phyloP scores from a whole-genome alignment of 1,140 invertebrate genomes.

The Coelopa frigida region DNA sequence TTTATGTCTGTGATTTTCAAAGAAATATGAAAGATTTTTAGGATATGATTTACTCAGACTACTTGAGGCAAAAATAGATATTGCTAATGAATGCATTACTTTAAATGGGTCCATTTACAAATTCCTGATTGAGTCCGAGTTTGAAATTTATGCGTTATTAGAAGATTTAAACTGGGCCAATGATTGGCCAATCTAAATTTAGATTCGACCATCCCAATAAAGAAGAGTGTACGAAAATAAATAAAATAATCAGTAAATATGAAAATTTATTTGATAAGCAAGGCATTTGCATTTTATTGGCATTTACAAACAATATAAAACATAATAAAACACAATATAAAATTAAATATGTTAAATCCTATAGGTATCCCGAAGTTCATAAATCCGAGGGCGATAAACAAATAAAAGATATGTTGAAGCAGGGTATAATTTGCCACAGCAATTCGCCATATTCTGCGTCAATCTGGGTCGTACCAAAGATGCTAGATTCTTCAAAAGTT shows the following conservation, averaged over 20 bases:
- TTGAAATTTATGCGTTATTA: neutral
- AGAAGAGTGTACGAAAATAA: neutral
- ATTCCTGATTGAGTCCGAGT: neutral
- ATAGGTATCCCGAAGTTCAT: neutral
- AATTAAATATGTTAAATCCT: neutral
- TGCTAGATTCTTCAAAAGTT: conserved; percentile 12
- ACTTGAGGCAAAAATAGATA: conserved; percentile 3
- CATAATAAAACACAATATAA: conserved; percentile 1
- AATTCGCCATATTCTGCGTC: conserved; percentile 16
- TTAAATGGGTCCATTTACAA: neutral
- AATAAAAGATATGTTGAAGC: neutral
- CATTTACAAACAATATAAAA: no score
- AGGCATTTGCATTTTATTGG: no score
- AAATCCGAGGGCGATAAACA: neutral
- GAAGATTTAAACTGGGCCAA: neutral
- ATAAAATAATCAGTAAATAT: no score
- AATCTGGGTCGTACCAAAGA: conserved; percentile 17
- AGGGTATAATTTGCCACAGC: conserved; percentile 1
- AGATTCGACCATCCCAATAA: neutral
- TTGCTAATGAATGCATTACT: neutral
- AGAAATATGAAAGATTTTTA: neutral
- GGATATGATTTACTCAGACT: neutral
- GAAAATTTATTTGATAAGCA: no score
- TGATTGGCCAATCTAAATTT: neutral
- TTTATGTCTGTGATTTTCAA: neutral